Evolutionary conservation across 1,140 invertebrate genomes (phyloP).

Genomic region (Oedothorax gibbosus): DNA sequence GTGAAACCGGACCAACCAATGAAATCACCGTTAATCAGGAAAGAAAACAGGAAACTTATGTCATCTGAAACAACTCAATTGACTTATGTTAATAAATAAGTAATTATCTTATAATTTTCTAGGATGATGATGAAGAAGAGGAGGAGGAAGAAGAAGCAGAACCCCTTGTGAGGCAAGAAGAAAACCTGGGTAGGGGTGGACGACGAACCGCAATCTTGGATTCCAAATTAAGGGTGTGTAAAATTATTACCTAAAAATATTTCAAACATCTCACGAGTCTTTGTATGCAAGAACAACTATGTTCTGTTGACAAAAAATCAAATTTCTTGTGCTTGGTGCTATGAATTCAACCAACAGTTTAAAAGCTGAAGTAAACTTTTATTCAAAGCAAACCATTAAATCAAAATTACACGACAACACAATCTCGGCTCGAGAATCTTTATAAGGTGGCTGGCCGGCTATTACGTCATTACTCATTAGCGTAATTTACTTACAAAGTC

Average conservation of each 20-base stretch:
- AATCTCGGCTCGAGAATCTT: too few species aligned
- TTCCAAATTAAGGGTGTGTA: constrained; percentile 86
- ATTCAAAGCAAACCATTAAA: background rate
- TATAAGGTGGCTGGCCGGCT: too few species aligned
- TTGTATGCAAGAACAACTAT: too few species aligned
- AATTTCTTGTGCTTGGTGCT: background rate
- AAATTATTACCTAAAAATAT: background rate
- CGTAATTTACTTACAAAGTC: too few species aligned
- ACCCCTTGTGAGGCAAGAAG: constrained; percentile 75
- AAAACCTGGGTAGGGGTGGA: constrained; percentile 81
- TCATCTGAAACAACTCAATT: background rate
- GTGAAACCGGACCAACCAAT: too few species aligned
- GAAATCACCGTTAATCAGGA: too few species aligned
- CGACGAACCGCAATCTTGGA: constrained; percentile 94
- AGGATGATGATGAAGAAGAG: constrained; percentile 73
- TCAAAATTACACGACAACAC: background rate
- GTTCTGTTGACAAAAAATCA: background rate
- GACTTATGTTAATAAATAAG: background rate
- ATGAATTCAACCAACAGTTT: background rate
- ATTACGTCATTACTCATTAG: too few species aligned
- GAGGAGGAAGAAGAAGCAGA: constrained; percentile 77
- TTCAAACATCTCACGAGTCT: background rate
- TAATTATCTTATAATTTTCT: background rate
- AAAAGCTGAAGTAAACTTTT: too few species aligned
- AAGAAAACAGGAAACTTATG: background rate